Evolutionary conservation across 2,113 vertebrate species (phyloP), one percentile per base, ranked within the genome.

Genomic region (Gila orcuttii): DNA sequence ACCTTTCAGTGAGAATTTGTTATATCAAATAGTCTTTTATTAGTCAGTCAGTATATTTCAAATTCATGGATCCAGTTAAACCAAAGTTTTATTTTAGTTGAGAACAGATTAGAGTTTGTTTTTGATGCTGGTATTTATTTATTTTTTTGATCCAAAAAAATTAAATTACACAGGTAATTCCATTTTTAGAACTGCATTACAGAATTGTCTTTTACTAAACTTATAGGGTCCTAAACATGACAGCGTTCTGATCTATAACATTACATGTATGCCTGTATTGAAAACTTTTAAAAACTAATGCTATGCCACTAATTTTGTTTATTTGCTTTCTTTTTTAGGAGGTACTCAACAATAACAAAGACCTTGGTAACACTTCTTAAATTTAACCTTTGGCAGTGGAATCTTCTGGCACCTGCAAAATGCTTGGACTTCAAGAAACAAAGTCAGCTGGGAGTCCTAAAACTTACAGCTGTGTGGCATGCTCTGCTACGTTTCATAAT

Each of bases 351-450:
- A 90, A 79, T 52, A 50, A 31, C 31, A 6, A 25, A 33, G 80
- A 82, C 68, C 50, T 74, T 57, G 39, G 39, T 21, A 69, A 25
- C 47, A 78, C 23, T 23, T 62, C 88, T 25, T 75, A 47, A 50
- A 50, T 15, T 15, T 28, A 59, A 81, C 79, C 81, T 45, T 45
- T 2, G 25, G 21, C 64, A 73, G 75, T 42, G 15, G 2, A 28
- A 45, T 42, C 81, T 66, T 60, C 74, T 84, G 84, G 3, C 57
- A 59, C 59, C 74, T 42, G 23, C 85, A 91, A 71, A 87, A 95
- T 95, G 95, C 93, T 95, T 66, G 95, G 94, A 4, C 88, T 94
- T 75, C 93, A 94, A 86, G 94, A 94, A 89, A 93, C 73, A 25
- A 86, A 64, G 25, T 33, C 85, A 17, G 15, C 83, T 31, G 88